Evolutionary conservation across 2,888 invertebrate species (phyloP), one percentile per base, ranked within the genome.

Genomic region (Hirtodrosophila confusa): DNA sequence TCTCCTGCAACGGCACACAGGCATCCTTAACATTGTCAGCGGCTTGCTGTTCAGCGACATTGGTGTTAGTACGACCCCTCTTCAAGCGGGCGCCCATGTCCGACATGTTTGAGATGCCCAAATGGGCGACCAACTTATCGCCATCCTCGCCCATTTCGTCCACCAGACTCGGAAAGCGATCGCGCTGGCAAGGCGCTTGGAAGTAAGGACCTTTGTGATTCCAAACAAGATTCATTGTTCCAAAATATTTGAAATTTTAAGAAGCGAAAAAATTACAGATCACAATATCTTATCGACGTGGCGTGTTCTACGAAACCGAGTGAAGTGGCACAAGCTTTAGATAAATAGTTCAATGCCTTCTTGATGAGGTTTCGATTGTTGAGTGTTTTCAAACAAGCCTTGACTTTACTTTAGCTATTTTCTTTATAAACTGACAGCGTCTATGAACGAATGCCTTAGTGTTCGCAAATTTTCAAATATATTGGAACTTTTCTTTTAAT

Each of bases 21-120:
- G 61, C 27, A 11, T 58, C 31, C 31, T 61, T 50, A 17, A 63
- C 57, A 3, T 12, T 17, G 0, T 62, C 11, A 3, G 75, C 78
- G 4, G 64, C 69, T 0, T 36, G 50, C 6, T 43, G 55, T 7
- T 69, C 73, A 5, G 47, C 57, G 0, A 11, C 24, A 0, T 5
- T 29, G 0, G 45, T 27, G 5, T 10, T 17, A 2, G 3, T 23
- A 35, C 23, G 11, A 4, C 78, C 51, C 10, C 45, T 27, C 48
- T 67, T 78, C 4, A 60, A 6, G 1, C 78, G 60, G 8, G 57
- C 57, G n/a, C 53, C 65, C 80, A 76, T 74, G 12, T 68, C 62
- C 35, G 44, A 6, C n/a, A 58, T 57, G 11, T 57, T 44, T 8
- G 65, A 44, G 31, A 60, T 67, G 39, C 61, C 69, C 56, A 60